Conservation (phyloP, 1,140 invertebrate species). For the Cydia pomonella region DNA sequence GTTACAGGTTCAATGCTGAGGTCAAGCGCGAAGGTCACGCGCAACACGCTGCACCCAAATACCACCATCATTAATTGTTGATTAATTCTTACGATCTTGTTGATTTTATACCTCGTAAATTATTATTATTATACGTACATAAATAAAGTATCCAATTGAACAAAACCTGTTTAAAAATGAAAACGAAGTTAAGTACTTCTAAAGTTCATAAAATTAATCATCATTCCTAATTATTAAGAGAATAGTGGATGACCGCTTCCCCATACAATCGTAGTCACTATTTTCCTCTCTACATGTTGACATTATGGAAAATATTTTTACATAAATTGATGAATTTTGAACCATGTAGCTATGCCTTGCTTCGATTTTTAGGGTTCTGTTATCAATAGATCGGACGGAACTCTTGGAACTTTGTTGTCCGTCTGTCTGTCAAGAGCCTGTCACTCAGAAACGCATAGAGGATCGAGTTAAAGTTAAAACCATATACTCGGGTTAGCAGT, state of each 20-base stretch:
- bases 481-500: too few relatives aligned
- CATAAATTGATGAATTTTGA: too few relatives aligned
- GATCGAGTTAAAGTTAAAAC: too few relatives aligned
- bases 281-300: too few relatives aligned
- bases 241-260: background rate
- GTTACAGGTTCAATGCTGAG: constrained; percentile 22
- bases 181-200: background rate
- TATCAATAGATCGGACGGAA: too few relatives aligned
- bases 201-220: background rate
- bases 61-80: constrained; percentile 2
- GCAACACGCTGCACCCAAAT: constrained; percentile 33
- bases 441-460: too few relatives aligned
- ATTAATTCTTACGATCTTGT: constrained; percentile 1
- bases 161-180: background rate
- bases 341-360: too few relatives aligned
- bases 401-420: too few relatives aligned
- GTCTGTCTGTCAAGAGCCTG: too few relatives aligned
- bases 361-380: too few relatives aligned
- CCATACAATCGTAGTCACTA: too few relatives aligned
- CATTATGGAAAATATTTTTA: too few relatives aligned
- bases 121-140: constrained; percentile 35
- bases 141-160: background rate
- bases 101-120: background rate
- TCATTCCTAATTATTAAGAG: background rate
- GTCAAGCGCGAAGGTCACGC: constrained; percentile 15